A percentile compares a stretch with the other conserved stretches of the same genome.
These are phyloP conservation scores for Drosophila littoralis DNA, from an alignment of 1,140 invertebrate genomes.

Conservation along the genomic window DNA sequence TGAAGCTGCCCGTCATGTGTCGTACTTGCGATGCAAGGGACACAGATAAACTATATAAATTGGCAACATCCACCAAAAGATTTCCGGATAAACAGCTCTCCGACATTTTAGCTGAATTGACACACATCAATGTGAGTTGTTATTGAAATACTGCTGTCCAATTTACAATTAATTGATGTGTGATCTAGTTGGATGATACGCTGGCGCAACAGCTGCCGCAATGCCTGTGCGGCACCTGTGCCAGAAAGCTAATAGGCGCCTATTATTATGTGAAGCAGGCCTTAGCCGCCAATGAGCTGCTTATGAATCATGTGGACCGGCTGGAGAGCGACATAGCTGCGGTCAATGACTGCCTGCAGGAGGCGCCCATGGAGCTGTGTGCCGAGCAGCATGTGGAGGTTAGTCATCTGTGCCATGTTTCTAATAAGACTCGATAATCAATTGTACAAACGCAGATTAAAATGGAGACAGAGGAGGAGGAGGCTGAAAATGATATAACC, in stretches of 20 bases:
- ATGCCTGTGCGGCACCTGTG: constrained; percentile 55
- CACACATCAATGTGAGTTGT: constrained; percentile 59
- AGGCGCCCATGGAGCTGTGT: constrained; percentile 67
- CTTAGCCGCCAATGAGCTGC: constrained; percentile 50
- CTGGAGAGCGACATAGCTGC: constrained; percentile 10
- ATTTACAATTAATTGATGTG: neutral
- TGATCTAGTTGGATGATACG: constrained; percentile 36
- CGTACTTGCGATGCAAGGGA: constrained; percentile 72
- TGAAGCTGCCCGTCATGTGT: constrained; percentile 70
- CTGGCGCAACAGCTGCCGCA: constrained; percentile 52
- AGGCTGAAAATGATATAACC: constrained; percentile 54
- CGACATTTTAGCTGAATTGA: constrained; percentile 63
- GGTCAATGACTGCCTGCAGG: constrained; percentile 57
- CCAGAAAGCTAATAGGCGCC: constrained; percentile 55
- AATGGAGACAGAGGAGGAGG: constrained; percentile 65
- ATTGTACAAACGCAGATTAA: constrained; percentile 41
- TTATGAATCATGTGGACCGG: constrained; percentile 54
- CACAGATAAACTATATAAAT: constrained; percentile 57
- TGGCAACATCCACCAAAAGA: constrained; percentile 63
- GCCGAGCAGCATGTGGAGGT: constrained; percentile 70
- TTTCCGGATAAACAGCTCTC: constrained; percentile 67
- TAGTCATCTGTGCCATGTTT: neutral
- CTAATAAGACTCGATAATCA: neutral
- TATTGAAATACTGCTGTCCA: neutral
- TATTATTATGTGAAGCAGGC: constrained; percentile 73